Evolutionary conservation across 2,797 vertebrate genomes (phyloP).

Genomic region (Rousettus madagascariensis): DNA sequence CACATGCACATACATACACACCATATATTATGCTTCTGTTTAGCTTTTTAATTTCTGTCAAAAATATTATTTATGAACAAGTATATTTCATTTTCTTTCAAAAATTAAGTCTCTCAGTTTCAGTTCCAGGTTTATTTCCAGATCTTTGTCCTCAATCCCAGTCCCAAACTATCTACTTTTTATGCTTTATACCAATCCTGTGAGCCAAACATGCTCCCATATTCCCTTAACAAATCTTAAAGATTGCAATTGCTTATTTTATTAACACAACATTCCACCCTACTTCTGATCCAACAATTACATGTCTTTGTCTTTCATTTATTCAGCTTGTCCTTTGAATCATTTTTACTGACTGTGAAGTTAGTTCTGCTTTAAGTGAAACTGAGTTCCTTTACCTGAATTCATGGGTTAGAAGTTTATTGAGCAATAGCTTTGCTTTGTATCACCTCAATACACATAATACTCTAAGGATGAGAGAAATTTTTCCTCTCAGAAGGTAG

Average conservation of each 20-base stretch:
- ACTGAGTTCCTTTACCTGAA: background rate
- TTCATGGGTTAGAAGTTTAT: background rate
- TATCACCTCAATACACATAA: background rate
- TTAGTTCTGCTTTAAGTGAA: background rate
- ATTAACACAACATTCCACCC: background rate
- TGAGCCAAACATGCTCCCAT: background rate
- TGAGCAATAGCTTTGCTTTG: background rate
- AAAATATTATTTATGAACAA: background rate
- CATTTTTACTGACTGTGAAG: background rate
- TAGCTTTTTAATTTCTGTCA: background rate
- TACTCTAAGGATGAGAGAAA: background rate
- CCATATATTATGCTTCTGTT: background rate
- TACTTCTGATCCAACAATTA: background rate
- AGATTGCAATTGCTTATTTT: background rate
- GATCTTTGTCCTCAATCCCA: background rate
- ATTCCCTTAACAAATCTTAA: background rate
- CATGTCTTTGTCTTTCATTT: background rate
- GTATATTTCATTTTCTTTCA: constrained; percentile 13
- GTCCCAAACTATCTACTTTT: background rate
- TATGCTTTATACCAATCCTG: background rate
- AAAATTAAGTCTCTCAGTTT: background rate
- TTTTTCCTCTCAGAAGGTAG: background rate
- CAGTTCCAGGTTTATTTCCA: constrained; percentile 36
- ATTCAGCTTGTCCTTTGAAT: background rate
- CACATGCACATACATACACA: background rate